Evolutionary conservation across 2,113 vertebrate genomes (phyloP), one percentile per base, ranked within the genome.

Genomic region (Cynoglossus semilaevis): DNA sequence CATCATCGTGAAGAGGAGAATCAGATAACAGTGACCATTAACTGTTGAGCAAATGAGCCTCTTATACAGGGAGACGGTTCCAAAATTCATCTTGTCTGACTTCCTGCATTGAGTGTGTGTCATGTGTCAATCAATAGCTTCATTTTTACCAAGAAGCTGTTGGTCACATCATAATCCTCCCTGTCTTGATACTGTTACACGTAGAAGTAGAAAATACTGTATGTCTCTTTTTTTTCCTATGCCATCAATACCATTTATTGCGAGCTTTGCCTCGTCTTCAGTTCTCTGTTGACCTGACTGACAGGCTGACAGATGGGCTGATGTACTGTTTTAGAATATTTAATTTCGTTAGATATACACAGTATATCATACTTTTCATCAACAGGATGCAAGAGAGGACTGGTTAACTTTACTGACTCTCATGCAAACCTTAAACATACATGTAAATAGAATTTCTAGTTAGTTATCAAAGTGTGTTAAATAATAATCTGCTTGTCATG

Each of bases 161-260:
- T n/a, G n/a, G n/a, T n/a, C n/a, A n/a, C n/a, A 47, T 72, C 66
- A 50, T 86, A 83, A 88, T 86, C 87, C 83, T 63, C 54, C 57
- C 51, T 35, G 64, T 77, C 80, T 74, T 38, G 51, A 65, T 68
- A 74, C 61, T 70, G 76, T 82, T 77, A 74, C 72, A 68, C 67
- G 55, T n/a, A n/a, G 60, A 37, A 67, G 75, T 74, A 70, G 82
- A 83, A 86, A 73, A 86, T n/a, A n/a, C n/a, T n/a, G n/a, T 78
- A 29, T 29, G 22, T 29, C 22, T 29, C 22, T 6, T 75, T 79
- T 85, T 85, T 88, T 80, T 82, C 67, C 66, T n/a, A 79, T 77
- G 67, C 82, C 47, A 71, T 87, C 84, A 76, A 76, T 89, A 81
- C 86, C 41, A 52, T 67, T 77, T 80, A 79, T 84, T 48, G 48